A percentile compares a stretch with the other conserved stretches of the same genome.
Evolutionary conservation across 2,797 vertebrate genomes (phyloP).

Genomic region (Phoebastria nigripes): DNA sequence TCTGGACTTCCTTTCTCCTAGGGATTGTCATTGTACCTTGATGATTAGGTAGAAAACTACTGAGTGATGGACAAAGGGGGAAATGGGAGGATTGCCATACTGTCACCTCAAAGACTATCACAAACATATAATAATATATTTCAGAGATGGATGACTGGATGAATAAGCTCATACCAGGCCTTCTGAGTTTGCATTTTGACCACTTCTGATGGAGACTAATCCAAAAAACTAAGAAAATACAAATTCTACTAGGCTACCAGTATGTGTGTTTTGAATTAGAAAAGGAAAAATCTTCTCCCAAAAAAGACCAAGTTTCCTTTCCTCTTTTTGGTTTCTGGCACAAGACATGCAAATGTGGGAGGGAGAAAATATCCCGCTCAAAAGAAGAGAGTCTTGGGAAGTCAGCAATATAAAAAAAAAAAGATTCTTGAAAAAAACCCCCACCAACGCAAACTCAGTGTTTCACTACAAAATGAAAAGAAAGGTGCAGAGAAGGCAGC

Average conservation of each 20-base stretch:
- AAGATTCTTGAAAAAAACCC: background rate
- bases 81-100: background rate
- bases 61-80: background rate
- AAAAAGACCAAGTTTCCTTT: background rate
- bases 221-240: background rate
- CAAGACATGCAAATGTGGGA: background rate
- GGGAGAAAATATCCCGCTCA: background rate
- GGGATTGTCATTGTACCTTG: background rate
- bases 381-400: background rate
- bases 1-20: background rate
- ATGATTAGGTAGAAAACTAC: background rate
- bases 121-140: background rate
- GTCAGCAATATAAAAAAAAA: background rate
- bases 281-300: background rate
- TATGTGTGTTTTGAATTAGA: background rate
- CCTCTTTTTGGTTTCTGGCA: conserved; percentile 13
- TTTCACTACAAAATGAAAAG: background rate
- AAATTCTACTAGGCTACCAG: background rate
- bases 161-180: background rate
- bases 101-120: background rate
- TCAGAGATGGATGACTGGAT: background rate
- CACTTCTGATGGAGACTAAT: background rate
- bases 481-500: background rate
- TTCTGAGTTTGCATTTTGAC: background rate
- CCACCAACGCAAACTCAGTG: background rate